Conservation (phyloP, 2,797 vertebrate genomes). For the Protosalanx chinensis region DNA sequence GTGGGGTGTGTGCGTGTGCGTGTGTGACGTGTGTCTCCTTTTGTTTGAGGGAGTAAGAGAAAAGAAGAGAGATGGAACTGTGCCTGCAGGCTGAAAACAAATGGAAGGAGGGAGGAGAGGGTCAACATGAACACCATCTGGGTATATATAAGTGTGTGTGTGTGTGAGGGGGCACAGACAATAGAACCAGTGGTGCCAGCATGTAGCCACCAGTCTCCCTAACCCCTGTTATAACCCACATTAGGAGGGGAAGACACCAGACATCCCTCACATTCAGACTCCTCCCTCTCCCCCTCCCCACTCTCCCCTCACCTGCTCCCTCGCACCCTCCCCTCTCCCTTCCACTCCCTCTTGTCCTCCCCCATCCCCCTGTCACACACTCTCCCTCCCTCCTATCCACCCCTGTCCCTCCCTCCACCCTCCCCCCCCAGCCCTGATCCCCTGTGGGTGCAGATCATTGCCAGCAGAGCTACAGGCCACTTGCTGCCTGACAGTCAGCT, state of each 20-base stretch:
- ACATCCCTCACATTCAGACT: slow-evolving; percentile 36
- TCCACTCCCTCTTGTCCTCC: not conserved
- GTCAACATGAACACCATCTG: slow-evolving; percentile 80
- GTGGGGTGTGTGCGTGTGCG: not conserved
- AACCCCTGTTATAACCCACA: slow-evolving; percentile 5
- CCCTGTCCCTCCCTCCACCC: slow-evolving; percentile 46
- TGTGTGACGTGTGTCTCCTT: not conserved
- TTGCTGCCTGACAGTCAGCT: slow-evolving; percentile 81
- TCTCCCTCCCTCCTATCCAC: not conserved
- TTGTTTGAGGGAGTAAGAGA: slow-evolving; percentile 24
- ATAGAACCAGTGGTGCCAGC: slow-evolving; percentile 74
- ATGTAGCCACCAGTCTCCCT: slow-evolving; percentile 47
- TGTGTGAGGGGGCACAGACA: slow-evolving; percentile 57
- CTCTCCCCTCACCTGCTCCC: slow-evolving; percentile 45
- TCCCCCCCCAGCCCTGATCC: slow-evolving; percentile 58
- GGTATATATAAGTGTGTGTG: slow-evolving; percentile 68
- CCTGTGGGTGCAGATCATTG: slow-evolving; percentile 69
- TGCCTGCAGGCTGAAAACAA: slow-evolving; percentile 66
- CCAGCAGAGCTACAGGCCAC: slow-evolving; percentile 78
- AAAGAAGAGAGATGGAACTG: slow-evolving; percentile 35
- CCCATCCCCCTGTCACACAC: not conserved
- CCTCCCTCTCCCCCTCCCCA: not conserved
- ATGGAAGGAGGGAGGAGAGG: slow-evolving; percentile 55
- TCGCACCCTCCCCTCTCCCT: slow-evolving; percentile 49
- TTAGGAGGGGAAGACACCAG: slow-evolving; percentile 53